Evolutionary conservation across 2,113 vertebrate genomes (phyloP), one percentile per base, ranked within the genome.

Genomic region (Halcyon senegalensis): DNA sequence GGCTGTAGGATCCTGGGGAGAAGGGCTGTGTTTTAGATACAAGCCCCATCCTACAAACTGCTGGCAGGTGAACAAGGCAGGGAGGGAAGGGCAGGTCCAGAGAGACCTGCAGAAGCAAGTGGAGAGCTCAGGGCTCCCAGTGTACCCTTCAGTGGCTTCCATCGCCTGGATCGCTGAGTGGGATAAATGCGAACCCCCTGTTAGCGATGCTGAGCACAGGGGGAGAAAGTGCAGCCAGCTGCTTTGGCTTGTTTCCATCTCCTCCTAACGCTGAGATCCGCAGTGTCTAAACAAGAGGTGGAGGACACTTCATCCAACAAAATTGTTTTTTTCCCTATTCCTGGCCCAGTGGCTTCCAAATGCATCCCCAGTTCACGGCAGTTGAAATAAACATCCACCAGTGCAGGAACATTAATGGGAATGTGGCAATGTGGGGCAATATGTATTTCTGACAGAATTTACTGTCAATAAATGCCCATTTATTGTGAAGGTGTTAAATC

Each of bases 381-480:
- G 41, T 51, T 33, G 60, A 78, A 62, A 17, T 33, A 12, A 94
- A 39, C 55, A 18, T 9, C 64, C 86, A 23, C 43, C 50, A 7
- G 68, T 16, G 69, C 70, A 63, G 84, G 50, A 62, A 24, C 55
- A 7, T 31, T 60, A 62, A 53, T 46, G 84, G 82, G 58, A 50
- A 63, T 7, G 62, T 41, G 77, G 69, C 87, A 73, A 2, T 10
- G 73, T 7, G 79, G 27, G 74, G 46, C 69, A 37, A 62, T 39
- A 9, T 58, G 44, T 33, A 64, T 67, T 86, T 84, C 89, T 91
- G 74, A 64, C 79, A 86, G 87, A 70, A 92, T 89, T 88, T 90
- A 67, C 87, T 83, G 76, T 87, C 95, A 92, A 50, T 92, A 96
- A 96, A 94, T 82, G 93, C 60, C 93, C 53, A 73, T 87, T 94